A percentile compares a stretch with the other conserved stretches of the same genome.
Conservation (phyloP, 2,888 invertebrate genomes). For the Dexiosoma caninum region DNA sequence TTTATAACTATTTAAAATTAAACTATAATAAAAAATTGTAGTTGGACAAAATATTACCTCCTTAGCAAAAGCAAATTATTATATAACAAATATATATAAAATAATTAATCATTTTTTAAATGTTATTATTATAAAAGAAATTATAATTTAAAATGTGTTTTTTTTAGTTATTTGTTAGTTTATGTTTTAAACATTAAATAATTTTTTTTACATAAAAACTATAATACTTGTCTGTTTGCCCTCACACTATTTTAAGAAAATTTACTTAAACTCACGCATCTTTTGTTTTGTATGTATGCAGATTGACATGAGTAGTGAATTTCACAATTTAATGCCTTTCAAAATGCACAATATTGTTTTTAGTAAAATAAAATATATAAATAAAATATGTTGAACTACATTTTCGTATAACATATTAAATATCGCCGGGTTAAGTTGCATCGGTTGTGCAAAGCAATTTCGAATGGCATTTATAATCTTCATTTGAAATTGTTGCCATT, state of each 20-base stretch:
- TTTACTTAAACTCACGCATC: not conserved
- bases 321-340: not conserved
- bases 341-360: not conserved
- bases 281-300: not conserved
- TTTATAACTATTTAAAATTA: not conserved
- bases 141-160: constrained; percentile 53
- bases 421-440: too few species aligned
- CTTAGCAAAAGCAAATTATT: constrained; percentile 72
- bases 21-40: constrained; percentile 31
- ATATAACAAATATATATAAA: constrained; percentile 29
- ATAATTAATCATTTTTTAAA: constrained; percentile 54
- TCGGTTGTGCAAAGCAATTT: not conserved
- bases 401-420: too few species aligned
- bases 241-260: not conserved
- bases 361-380: not conserved
- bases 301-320: not conserved
- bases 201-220: constrained; percentile 17
- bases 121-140: constrained; percentile 49
- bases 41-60: constrained; percentile 73
- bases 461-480: not conserved
- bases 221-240: not conserved
- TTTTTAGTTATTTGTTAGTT: constrained; percentile 60
- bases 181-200: constrained; percentile 48
- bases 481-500: too few species aligned
- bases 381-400: too few species aligned